phyloP scores from a whole-genome alignment of 1,140 invertebrate genomes.

The Listronotus bonariensis region DNA sequence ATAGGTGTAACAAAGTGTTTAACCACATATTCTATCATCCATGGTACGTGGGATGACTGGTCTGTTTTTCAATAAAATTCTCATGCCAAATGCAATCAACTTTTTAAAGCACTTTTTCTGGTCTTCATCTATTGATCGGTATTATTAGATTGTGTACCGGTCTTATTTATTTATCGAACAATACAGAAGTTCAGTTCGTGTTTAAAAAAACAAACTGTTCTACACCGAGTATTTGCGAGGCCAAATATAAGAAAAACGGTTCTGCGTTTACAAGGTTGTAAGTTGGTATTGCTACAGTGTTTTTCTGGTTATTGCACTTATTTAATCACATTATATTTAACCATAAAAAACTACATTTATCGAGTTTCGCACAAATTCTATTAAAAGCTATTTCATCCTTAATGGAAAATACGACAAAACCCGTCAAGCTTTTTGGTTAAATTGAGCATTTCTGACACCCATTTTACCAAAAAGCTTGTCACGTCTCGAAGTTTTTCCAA shows the following conservation, averaged over 20 bases:
- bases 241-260: neutral
- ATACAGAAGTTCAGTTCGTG: neutral
- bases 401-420: too few species aligned
- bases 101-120: slow-evolving; percentile 1
- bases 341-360: too few species aligned
- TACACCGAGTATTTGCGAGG: neutral
- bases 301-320: too few species aligned
- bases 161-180: slow-evolving; percentile 13
- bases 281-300: too few species aligned
- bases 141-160: slow-evolving; percentile 10
- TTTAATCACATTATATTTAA: too few species aligned
- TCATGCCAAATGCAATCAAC: slow-evolving; percentile 1
- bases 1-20: neutral
- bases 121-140: slow-evolving; percentile 6
- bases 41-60: slow-evolving; percentile 5
- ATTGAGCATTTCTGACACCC: too few species aligned
- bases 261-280: too few species aligned
- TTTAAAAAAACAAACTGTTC: neutral
- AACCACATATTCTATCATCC: neutral
- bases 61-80: slow-evolving; percentile 10
- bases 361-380: too few species aligned
- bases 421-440: too few species aligned
- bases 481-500: too few species aligned
- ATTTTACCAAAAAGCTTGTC: too few species aligned
- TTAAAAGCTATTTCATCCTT: too few species aligned